Evolutionary conservation across 2,888 invertebrate genomes (phyloP).

Genomic region (Rotaria sp.): DNA sequence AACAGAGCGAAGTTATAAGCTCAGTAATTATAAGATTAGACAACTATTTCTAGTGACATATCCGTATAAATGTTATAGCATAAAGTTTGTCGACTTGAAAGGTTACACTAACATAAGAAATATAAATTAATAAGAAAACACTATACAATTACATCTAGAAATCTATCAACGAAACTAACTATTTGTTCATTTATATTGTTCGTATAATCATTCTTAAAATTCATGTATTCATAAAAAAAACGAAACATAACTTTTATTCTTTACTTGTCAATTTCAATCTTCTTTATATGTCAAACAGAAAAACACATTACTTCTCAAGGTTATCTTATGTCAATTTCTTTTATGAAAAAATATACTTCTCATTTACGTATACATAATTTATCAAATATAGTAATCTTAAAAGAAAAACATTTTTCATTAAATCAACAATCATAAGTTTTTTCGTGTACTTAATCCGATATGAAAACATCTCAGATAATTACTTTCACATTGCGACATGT

Average conservation of each 20-base stretch:
- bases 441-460: not conserved
- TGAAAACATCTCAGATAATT: too few relatives aligned
- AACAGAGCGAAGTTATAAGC: too few relatives aligned
- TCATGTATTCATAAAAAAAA: not conserved
- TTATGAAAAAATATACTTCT: not conserved
- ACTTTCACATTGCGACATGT: not conserved
- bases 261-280: not conserved
- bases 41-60: not conserved
- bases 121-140: too few relatives aligned
- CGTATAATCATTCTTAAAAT: too few relatives aligned
- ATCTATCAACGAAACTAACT: too few relatives aligned
- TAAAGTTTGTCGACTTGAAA: not conserved
- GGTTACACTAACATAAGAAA: not conserved
- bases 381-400: not conserved
- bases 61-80: not conserved
- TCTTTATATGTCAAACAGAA: not conserved
- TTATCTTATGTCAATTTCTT: not conserved
- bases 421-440: not conserved
- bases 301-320: not conserved
- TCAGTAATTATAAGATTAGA: too few relatives aligned
- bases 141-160: too few relatives aligned
- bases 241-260: not conserved
- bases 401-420: not conserved
- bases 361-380: not conserved
- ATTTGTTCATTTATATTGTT: too few relatives aligned